phyloP scores from a whole-genome alignment of 2,797 vertebrate species.

The Tapera naevia region DNA sequence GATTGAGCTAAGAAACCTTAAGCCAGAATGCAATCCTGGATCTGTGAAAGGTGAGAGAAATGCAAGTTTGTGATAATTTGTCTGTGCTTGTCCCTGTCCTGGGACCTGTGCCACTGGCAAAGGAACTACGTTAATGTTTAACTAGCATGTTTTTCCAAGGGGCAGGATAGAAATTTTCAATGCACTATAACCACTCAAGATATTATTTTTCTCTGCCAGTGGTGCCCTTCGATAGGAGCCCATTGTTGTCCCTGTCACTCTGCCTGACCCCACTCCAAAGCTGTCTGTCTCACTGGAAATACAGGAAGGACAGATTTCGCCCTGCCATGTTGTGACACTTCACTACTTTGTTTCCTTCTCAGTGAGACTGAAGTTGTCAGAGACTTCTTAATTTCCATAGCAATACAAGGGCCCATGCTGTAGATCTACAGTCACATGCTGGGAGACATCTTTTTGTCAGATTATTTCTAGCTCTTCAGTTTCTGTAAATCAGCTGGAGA shows the following conservation, averaged over 20 bases:
- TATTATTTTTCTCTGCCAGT: background rate
- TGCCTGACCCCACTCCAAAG: background rate
- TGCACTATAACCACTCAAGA: background rate
- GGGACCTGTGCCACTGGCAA: background rate
- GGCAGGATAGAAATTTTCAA: background rate
- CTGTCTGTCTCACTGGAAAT: background rate
- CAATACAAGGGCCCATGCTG: background rate
- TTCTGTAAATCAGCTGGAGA: background rate
- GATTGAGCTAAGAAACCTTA: background rate
- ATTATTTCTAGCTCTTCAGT: background rate
- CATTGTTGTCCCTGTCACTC: background rate
- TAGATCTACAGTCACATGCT: background rate
- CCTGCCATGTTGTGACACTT: background rate
- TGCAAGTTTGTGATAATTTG: background rate
- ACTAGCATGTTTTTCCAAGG: background rate
- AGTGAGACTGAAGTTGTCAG: background rate
- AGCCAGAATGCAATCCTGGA: background rate
- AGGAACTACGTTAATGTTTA: background rate
- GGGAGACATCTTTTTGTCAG: background rate
- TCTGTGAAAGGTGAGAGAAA: background rate
- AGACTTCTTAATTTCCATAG: slow-evolving; percentile 19
- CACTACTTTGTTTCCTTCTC: background rate
- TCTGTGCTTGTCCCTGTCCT: background rate
- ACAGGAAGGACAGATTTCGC: background rate
- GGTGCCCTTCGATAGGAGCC: background rate